Percentiles rank a stretch among this genome's conserved stretches.
Evolutionary conservation across 2,113 vertebrate genomes (phyloP).

Genomic region (Rhynchopsitta pachyrhyncha): DNA sequence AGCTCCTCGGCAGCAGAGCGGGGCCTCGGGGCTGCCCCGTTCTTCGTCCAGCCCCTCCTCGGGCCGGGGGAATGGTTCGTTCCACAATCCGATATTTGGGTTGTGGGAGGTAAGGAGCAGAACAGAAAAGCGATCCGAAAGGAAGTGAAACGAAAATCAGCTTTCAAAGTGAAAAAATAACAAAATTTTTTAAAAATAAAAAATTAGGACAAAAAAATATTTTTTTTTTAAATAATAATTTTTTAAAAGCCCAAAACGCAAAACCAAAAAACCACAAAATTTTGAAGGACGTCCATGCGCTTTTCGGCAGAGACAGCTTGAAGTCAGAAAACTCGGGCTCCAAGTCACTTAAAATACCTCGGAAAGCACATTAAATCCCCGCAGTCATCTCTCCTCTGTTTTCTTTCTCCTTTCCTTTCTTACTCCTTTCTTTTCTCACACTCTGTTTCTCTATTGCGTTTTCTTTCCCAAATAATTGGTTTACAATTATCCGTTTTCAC

Average conservation of each 20-base stretch:
- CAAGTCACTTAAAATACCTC: background rate
- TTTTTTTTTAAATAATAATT: background rate
- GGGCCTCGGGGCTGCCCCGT: background rate
- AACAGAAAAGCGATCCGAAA: background rate
- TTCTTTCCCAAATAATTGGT: background rate
- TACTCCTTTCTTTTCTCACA: fast-evolving
- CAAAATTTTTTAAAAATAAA: fast-evolving
- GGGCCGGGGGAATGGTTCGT: background rate
- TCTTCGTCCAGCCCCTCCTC: background rate
- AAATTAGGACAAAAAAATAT: background rate
- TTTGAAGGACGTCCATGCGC: background rate
- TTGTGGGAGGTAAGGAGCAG: background rate
- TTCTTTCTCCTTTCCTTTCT: background rate
- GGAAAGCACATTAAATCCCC: fast-evolving
- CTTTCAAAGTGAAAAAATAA: fast-evolving
- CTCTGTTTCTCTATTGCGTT: background rate
- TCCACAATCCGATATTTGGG: background rate
- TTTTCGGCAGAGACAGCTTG: background rate
- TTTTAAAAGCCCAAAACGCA: background rate
- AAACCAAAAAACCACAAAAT: fast-evolving
- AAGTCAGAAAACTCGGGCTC: background rate
- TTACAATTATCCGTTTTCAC: background rate
- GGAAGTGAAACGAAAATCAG: background rate
- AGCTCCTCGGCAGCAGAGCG: no score
- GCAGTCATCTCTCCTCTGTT: background rate